A percentile compares a stretch with the other conserved stretches of the same genome.
phyloP scores from a whole-genome alignment of 2,113 vertebrate species.

The Microtus pennsylvanicus region DNA sequence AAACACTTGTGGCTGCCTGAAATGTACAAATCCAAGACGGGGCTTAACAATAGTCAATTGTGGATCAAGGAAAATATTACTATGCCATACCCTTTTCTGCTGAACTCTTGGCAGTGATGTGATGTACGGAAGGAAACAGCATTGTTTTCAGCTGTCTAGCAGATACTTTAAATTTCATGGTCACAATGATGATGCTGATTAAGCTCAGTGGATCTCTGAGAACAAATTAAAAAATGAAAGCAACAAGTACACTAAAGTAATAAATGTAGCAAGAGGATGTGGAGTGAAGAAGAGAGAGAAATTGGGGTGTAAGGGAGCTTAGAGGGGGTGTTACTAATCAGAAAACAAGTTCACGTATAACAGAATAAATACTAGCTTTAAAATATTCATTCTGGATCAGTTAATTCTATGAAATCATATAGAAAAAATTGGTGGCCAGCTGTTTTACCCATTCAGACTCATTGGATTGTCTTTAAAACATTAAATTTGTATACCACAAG shows the following conservation, averaged over 20 bases:
- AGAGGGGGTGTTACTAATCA: background rate
- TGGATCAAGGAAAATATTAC: background rate
- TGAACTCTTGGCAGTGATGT: background rate
- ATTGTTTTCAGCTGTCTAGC: background rate
- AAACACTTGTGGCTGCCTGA: too few species aligned
- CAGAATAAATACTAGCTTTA: background rate
- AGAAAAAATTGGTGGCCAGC: background rate
- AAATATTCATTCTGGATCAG: background rate
- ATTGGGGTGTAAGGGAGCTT: fast-evolving
- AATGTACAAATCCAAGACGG: background rate
- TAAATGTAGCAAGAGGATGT: background rate
- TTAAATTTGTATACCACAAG: background rate
- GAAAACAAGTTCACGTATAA: background rate
- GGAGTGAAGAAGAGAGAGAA: too few species aligned
- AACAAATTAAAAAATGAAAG: background rate
- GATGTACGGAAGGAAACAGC: background rate
- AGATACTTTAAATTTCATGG: background rate
- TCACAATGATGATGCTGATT: background rate
- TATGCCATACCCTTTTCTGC: background rate
- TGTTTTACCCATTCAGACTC: background rate
- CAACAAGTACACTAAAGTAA: background rate
- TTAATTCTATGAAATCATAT: conserved; percentile 16
- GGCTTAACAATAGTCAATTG: background rate
- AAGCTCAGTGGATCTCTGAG: background rate
- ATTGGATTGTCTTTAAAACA: background rate